Percentiles rank a stretch among this genome's conserved stretches.
Evolutionary conservation across 2,113 vertebrate genomes (phyloP).

Genomic region (Hypanus sabinus): DNA sequence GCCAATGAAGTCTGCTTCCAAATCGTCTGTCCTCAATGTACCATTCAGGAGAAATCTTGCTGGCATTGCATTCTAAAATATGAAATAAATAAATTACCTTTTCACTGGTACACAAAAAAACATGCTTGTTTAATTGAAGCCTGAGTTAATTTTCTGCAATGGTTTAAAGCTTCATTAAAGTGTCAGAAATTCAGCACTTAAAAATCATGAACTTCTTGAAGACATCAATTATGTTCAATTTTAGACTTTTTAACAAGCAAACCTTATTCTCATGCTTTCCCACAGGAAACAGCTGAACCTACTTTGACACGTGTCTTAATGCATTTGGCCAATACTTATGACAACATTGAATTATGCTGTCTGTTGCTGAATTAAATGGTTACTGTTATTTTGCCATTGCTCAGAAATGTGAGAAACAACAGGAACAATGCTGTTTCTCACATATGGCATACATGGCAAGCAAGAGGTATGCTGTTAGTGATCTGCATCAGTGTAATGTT

Average conservation of each 20-base stretch:
- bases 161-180: neutral
- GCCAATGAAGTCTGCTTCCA: slow-evolving; percentile 45
- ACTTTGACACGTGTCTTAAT: neutral
- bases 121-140: neutral
- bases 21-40: slow-evolving; percentile 49
- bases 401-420: neutral
- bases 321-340: neutral
- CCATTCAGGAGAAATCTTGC: slow-evolving; percentile 54
- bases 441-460: neutral
- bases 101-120: neutral
- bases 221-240: neutral
- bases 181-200: neutral
- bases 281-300: neutral
- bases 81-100: neutral
- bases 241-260: neutral
- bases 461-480: neutral
- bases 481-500: neutral
- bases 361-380: neutral
- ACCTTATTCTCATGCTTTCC: neutral
- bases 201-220: neutral
- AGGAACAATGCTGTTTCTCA: neutral
- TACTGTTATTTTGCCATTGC: neutral
- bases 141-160: neutral
- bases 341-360: neutral
- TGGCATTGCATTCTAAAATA: slow-evolving; percentile 49